Base-by-base conservation (phyloP, 2,113 vertebrate species). In the Eulemur macaco region DNA sequence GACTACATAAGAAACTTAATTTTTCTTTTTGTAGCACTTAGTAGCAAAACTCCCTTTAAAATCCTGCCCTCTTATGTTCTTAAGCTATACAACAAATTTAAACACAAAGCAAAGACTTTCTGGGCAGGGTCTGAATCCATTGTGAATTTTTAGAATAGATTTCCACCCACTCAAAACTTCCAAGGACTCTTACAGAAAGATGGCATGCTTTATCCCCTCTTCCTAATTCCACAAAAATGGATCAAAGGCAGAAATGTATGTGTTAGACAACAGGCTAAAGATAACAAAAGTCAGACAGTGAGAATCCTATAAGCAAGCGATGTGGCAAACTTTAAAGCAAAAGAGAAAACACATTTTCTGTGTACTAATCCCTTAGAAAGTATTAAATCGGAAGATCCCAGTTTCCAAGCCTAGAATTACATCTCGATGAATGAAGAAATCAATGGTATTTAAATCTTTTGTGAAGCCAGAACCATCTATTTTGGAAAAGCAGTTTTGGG, bases 101-200 rank as follows among this genome's bases (percentile, higher is more conserved):
- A 81, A 86, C 50, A 45, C 37, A 91, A 84, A 87, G 86, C 21
- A 84, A 91, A 95, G 88, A 94, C 84, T 91, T 82, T 90, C n/a
- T 77, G 80, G 76, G 47, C 15, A 95, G 58, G 47, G 27, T 91
- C 47, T 94, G 78, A 94, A 92, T 66, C 66, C 18, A 95, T 54
- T 91, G 42, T 31, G 66, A 90, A 81, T 52, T 0, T 20, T 94
- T 83, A 80, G 68, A 92, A 95, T 93, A 97, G 94, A 97, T 66
- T 97, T 76, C 96, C 82, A 96, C 96, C 97, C 96, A 95, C 88
- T 93, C 96, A 37, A 96, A 95, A 92, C 56, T 98, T 69, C 86
- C 81, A 71, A 0, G 9, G 86, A 94, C 92, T 95, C 90, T 97
- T 96, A 96, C 17, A 95, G 39, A 97, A 93, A 93, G 92, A 81